Base-by-base conservation (phyloP, 2,113 vertebrate genomes). In the Cynopterus brachyotis region DNA sequence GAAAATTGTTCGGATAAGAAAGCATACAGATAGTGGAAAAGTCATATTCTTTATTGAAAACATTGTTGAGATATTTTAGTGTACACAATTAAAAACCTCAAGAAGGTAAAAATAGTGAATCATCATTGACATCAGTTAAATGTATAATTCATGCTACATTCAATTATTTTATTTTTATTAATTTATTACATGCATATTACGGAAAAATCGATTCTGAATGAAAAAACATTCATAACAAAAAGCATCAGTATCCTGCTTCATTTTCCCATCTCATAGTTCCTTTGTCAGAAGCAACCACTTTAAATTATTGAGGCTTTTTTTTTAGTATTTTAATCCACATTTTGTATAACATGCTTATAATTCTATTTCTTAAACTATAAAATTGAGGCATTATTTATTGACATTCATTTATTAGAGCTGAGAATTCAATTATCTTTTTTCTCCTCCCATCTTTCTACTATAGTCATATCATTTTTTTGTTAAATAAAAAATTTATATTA, bases 81-180 rank as follows among this genome's bases (percentile, higher is more conserved):
- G 35, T 62, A 62, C 6, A 93, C 8, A 83, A 32, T 66, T 59
- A 59, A 55, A 92, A 93, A 30, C 6, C 30, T 69, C n/a, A 59
- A 78, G 22, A 70, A 94, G 64, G 40, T 79, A 85, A 89, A 89
- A 84, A 62, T 16, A 75, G 6, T 47, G 19, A 80, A 60, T 93
- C 24, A 70, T 76, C 62, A n/a, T 47, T 89, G 35, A 70, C 30
- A 75, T 59, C 40, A 70, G 16, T 55, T 93, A 85, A 91, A n/a
- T 78, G 66, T 32, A 10, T 17, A 91, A 59, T 73, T 59, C 16
- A 45, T 85, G 4, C 60, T 89, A 69, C 12, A 73, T 30, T 11
- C 9, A 91, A 55, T 70, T 96, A 72, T 88, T 92, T 81, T 70
- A 84, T 78, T 89, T 92, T 60, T 81, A 84, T 60, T 64, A 40